These are phyloP conservation scores for Seladonia tumulorum DNA, from an alignment of 2,888 invertebrate species.

Conservation along the genomic window DNA sequence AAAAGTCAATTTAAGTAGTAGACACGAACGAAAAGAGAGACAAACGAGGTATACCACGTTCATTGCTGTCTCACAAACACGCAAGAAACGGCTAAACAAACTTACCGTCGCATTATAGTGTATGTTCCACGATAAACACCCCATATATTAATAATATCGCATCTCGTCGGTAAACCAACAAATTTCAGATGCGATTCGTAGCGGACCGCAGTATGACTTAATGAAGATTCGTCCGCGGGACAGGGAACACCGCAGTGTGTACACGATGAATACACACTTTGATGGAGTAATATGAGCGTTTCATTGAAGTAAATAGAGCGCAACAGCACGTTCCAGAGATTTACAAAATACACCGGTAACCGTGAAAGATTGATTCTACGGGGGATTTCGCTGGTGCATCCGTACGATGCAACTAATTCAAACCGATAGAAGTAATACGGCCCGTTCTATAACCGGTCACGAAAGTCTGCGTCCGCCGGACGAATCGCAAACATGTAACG, in stretches of 20 bases:
- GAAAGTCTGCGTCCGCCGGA: neutral
- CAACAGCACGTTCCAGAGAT: constrained; percentile 29
- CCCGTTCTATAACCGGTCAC: neutral
- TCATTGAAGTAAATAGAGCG: constrained; percentile 49
- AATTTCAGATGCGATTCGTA: constrained; percentile 61
- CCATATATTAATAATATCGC: constrained; percentile 50
- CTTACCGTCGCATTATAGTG: neutral
- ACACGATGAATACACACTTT: constrained; percentile 53
- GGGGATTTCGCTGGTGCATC: neutral
- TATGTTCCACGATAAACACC: constrained; percentile 11
- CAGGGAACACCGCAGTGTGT: constrained; percentile 65
- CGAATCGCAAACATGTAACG: neutral
- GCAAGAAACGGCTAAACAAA: neutral
- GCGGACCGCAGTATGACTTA: constrained; percentile 63
- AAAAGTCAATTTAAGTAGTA: no score
- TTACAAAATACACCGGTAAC: neutral
- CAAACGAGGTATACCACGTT: neutral
- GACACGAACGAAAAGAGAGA: neutral
- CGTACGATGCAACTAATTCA: neutral
- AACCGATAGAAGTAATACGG: neutral
- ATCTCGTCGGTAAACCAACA: constrained; percentile 49
- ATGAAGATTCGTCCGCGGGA: constrained; percentile 64
- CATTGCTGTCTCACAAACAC: no score
- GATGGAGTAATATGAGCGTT: constrained; percentile 57
- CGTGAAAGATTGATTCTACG: constrained; percentile 5